These are phyloP conservation scores for Ips typographus DNA, from an alignment of 1,140 invertebrate species.

Conservation along the genomic window DNA sequence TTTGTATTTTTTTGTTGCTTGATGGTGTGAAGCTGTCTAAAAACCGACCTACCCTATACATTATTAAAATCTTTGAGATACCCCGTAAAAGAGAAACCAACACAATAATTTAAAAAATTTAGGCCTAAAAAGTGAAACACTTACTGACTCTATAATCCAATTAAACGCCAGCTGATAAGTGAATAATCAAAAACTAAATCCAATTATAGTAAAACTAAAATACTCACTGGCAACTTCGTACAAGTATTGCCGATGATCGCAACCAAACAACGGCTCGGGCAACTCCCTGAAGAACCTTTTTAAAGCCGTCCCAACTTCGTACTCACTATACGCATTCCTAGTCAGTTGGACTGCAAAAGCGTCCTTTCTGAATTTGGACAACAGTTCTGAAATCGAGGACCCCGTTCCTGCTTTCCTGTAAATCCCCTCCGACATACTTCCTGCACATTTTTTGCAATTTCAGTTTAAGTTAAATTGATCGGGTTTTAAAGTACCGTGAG, in stretches of 20 bases:
- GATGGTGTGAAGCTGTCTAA: neutral
- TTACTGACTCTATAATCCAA: no score
- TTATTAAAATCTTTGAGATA: no score
- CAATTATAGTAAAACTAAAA: neutral
- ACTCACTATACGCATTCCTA: conserved; percentile 71
- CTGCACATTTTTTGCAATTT: conserved; percentile 52
- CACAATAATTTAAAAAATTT: neutral
- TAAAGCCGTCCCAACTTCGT: conserved; percentile 82
- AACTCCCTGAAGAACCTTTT: conserved; percentile 82
- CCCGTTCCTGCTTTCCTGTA: conserved; percentile 79
- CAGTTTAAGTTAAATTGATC: neutral
- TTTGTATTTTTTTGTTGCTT: no score
- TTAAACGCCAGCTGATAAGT: no score
- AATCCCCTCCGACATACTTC: conserved; percentile 81
- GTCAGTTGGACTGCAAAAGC: conserved; percentile 81
- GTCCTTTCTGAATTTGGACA: conserved; percentile 74
- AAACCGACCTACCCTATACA: neutral
- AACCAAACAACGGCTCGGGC: conserved; percentile 68
- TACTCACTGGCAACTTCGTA: conserved; percentile 50
- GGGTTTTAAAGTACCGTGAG: conserved; percentile 64
- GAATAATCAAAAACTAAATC: neutral
- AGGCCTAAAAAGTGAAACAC: neutral
- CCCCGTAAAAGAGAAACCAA: no score
- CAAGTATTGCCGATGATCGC: conserved; percentile 46
- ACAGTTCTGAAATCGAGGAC: conserved; percentile 72